Conservation (phyloP, 1,140 invertebrate genomes). For the Drosophila asahinai region DNA sequence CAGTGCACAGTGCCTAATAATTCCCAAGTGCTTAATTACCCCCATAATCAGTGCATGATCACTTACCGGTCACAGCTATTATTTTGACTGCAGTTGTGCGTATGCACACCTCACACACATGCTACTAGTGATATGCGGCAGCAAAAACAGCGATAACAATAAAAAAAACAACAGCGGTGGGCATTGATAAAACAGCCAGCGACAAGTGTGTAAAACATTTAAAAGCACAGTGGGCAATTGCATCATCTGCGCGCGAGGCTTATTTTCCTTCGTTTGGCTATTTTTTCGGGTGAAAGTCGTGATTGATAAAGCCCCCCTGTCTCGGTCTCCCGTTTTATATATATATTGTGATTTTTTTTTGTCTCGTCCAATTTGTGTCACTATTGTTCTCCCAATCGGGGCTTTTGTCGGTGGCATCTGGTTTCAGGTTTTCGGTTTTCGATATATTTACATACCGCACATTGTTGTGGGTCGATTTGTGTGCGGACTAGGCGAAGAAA, state of each 20-base stretch:
- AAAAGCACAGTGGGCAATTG: slow-evolving; percentile 52
- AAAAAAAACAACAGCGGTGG: slow-evolving; percentile 35
- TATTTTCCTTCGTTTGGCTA: slow-evolving; percentile 14
- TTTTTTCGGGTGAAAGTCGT: slow-evolving; percentile 55
- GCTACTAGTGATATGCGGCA: slow-evolving; percentile 7
- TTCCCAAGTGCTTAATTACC: not conserved
- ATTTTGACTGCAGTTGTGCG: slow-evolving; percentile 22
- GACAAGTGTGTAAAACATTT: slow-evolving; percentile 53
- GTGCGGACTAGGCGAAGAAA: slow-evolving; percentile 31
- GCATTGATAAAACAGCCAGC: slow-evolving; percentile 48
- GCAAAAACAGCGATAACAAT: slow-evolving; percentile 20
- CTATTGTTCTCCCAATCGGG: slow-evolving; percentile 45
- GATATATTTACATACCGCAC: slow-evolving; percentile 33
- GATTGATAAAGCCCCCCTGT: slow-evolving; percentile 39
- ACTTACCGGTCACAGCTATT: not conserved
- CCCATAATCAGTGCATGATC: slow-evolving; percentile 3
- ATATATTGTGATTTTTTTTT: not conserved
- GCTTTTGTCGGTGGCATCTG: slow-evolving; percentile 33
- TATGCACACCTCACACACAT: slow-evolving; percentile 12
- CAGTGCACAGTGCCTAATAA: not conserved
- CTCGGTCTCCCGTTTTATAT: slow-evolving; percentile 3
- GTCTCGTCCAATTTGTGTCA: slow-evolving; percentile 42
- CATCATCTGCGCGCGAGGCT: slow-evolving; percentile 19
- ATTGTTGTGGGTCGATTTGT: slow-evolving; percentile 42
- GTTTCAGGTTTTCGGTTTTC: slow-evolving; percentile 32